Evolutionary conservation across 2,113 vertebrate species (phyloP).

Genomic region (Setophaga petechia): DNA sequence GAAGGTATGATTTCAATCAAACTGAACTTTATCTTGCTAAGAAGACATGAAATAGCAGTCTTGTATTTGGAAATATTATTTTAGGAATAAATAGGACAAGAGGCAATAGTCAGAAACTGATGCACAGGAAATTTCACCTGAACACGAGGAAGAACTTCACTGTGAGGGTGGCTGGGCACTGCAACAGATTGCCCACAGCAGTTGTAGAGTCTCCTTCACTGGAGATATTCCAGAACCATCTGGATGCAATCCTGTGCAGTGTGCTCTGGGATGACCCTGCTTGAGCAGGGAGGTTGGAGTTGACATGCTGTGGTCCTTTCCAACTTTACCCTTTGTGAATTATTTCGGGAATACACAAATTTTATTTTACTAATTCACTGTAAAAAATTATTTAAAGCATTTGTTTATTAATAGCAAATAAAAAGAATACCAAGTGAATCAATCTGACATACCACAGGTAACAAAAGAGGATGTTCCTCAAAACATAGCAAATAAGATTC

Average conservation of each 20-base stretch:
- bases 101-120: background rate
- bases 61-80: background rate
- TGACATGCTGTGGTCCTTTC: background rate
- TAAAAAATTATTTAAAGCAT: background rate
- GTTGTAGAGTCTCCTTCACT: background rate
- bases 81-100: background rate
- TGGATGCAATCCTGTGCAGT: background rate
- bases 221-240: background rate
- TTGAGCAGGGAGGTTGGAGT: background rate
- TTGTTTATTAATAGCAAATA: background rate
- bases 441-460: background rate
- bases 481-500: background rate
- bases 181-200: too few species aligned
- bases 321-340: background rate
- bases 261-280: background rate
- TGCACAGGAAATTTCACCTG: background rate
- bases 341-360: background rate
- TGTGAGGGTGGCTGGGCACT: background rate
- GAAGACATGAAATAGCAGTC: background rate
- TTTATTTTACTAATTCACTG: conserved; percentile 13
- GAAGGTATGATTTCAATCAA: conserved; percentile 76
- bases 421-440: background rate
- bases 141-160: background rate
- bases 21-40: background rate
- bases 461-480: background rate